Evolutionary conservation across 1,140 invertebrate species (phyloP), one percentile per base, ranked within the genome.

Genomic region (Tetragnatha versicolor): DNA sequence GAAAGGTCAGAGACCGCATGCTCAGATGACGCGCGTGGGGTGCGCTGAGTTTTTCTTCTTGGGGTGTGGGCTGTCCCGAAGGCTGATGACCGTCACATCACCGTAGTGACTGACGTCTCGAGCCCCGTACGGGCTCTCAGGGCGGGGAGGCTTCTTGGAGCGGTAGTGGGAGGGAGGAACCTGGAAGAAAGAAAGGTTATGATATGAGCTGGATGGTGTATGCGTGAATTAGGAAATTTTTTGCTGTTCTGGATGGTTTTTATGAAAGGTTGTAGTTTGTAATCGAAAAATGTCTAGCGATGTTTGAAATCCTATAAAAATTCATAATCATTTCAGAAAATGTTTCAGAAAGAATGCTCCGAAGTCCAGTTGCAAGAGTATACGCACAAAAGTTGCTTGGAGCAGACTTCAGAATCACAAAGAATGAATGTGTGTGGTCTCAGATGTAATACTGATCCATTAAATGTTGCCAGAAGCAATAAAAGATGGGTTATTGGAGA

Each of bases 21-120:
- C 20, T 1, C 60, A 63, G 1, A 63, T 63, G 4, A 63, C 60
- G 14, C 33, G 10, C 0, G 60, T 63, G 29, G 60, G 60, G 60
- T 39, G 60, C 22, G 33, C 60, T 1, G 60, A n/a, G n/a, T n/a
- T n/a, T 7, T 63, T 63, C 33, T 63, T 63, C 0, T 35, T 9
- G 14, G 60, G 60, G 33, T 63, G 60, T 2, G 60, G 60, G 20
- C 60, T 63, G 33, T 39, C 60, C 14, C 33, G 31, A 20, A 63
- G 35, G 3, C n/a, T 39, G 33, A 63, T 63, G 31, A 63, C 60
- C 17, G 60, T 63, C 0, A n/a, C n/a, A n/a, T n/a, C n/a, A n/a
- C 25, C 55, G 9, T 29, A 25, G 27, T 31, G 27, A 1, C 7
- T 58, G 29, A 31, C 55, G 29, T 14, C 27, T 10, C 20, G 25